Base-by-base conservation (phyloP, 2,113 vertebrate species). In the Lates calcarifer region DNA sequence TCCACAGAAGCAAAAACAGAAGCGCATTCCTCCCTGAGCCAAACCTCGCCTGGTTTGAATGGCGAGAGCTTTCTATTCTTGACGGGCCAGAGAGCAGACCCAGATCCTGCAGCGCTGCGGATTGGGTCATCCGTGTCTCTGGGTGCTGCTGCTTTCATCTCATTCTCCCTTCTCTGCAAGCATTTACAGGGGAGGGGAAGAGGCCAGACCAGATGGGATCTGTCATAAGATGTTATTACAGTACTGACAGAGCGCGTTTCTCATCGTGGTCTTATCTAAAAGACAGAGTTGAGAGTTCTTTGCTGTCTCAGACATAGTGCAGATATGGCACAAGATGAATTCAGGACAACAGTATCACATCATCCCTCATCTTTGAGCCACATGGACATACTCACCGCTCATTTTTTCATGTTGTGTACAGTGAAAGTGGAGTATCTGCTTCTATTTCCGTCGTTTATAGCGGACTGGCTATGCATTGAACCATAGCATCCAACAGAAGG, bases 1-100 rank as follows among this genome's bases (percentile, higher is more conserved):
- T 92, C 90, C 90, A 79, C 51, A 63, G 67, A 55, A 72, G 77
- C 69, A 81, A 87, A 85, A 93, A 88, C 84, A 81, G 75, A 83
- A n/a, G 83, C 51, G 17, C 83, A 89, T 90, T 92, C 80, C 80
- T 83, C 55, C 12, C 60, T 13, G 66, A 67, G 89, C 91, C 90
- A 90, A 91, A 87, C 85, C 90, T 84, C 73, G 61, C 14, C 63
- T 76, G 81, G 86, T 83, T 84, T 81, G 74, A 86, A 84, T 33
- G 69, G 37, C 22, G 22, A 78, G 61, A 75, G 82, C 33, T 81
- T 87, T 91, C 85, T 90, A 88, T 90, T 90, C 60, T 31, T 74
- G 84, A 89, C 82, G 76, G 71, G 49, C 81, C 5, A 31, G 18
- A 84, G 81, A 87, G 57, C 33, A 41, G 84, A 85, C 77, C 65